Evolutionary conservation across 2,797 vertebrate genomes (phyloP).

Genomic region (Dromococcyx pavoninus): DNA sequence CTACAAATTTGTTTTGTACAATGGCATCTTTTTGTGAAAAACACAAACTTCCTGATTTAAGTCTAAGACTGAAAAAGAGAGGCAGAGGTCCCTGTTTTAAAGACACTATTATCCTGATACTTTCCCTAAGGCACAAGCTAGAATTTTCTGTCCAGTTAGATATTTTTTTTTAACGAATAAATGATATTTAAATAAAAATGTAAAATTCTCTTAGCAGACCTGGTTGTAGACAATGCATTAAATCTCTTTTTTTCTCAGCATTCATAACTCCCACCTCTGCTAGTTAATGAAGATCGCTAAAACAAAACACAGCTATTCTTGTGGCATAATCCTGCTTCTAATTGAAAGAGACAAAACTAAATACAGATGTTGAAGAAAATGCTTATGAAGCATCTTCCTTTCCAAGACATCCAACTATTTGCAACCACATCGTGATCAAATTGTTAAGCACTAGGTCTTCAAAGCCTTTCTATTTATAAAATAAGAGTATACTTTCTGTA

Average conservation of each 20-base stretch:
- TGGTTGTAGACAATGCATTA: not conserved
- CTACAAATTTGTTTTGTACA: constrained; percentile 47
- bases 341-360: not conserved
- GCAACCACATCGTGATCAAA: not conserved
- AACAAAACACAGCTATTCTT: not conserved
- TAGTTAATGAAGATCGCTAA: not conserved
- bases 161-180: not conserved
- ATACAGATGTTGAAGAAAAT: not conserved
- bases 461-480: not conserved
- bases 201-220: not conserved
- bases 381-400: not conserved
- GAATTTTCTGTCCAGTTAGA: constrained; percentile 33
- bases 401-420: not conserved
- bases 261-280: not conserved
- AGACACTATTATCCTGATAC: constrained; percentile 55
- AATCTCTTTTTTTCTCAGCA: not conserved
- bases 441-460: not conserved
- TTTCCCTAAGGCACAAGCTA: constrained; percentile 33
- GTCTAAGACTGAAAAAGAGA: constrained; percentile 24
- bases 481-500: not conserved
- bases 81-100: constrained; percentile 52
- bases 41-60: constrained; percentile 48
- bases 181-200: not conserved
- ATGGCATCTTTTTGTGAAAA: constrained; percentile 44
- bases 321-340: not conserved